Percentiles rank a stretch among this genome's conserved stretches.
Conservation (phyloP, 2,113 vertebrate genomes). For the Pavo muticus region DNA sequence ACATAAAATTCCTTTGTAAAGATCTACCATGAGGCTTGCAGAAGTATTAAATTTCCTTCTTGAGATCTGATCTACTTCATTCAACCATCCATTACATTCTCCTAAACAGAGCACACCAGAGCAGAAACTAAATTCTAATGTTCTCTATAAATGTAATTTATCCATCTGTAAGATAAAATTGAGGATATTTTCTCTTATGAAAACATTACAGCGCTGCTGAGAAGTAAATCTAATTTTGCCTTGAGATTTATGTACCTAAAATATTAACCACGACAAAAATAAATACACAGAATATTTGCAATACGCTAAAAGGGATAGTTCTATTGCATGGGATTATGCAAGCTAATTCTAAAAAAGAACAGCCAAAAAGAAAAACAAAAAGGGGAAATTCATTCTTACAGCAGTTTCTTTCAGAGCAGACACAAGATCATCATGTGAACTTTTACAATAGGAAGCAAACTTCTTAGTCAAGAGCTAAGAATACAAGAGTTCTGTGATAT, state of each 20-base stretch:
- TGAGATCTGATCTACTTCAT: not conserved
- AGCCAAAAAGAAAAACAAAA: not conserved
- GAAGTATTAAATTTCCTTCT: not conserved
- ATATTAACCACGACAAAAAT: not conserved
- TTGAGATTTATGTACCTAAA: not conserved
- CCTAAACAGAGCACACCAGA: not conserved
- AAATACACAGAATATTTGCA: not conserved
- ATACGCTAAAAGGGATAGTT: not conserved
- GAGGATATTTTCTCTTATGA: not conserved
- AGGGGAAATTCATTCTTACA: not conserved
- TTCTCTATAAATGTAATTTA: not conserved
- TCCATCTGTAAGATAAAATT: not conserved
- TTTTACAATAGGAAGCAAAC: conserved; percentile 42
- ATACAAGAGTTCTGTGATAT: conserved; percentile 5
- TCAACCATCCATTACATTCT: not conserved
- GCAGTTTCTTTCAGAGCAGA: conserved; percentile 35
- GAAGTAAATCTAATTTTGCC: not conserved
- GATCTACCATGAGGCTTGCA: not conserved
- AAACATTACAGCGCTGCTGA: not conserved
- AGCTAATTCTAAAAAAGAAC: not conserved
- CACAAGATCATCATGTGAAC: conserved; percentile 47
- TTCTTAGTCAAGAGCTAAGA: conserved; percentile 55
- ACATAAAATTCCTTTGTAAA: not conserved
- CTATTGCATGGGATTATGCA: not conserved
- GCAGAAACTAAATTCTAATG: not conserved